A percentile compares a stretch with the other conserved stretches of the same genome.
phyloP scores from a whole-genome alignment of 2,797 vertebrate genomes.

The Otolemur crassicaudatus region DNA sequence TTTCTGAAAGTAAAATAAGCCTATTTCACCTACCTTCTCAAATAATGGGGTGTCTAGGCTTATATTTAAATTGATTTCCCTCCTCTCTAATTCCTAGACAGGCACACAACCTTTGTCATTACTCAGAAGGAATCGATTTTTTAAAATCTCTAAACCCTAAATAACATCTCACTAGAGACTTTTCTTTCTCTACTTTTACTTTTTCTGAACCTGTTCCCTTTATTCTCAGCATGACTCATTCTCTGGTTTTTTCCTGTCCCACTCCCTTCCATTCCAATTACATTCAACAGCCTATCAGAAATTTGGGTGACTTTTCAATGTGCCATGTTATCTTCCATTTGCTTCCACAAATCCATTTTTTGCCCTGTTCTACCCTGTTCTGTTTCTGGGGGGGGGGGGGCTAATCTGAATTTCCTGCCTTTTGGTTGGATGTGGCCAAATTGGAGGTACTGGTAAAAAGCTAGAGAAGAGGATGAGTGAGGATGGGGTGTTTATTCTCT shows the following conservation, averaged over 20 bases:
- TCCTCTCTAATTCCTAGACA: conserved; percentile 25
- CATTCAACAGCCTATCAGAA: not conserved
- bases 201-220: not conserved
- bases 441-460: not conserved
- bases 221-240: not conserved
- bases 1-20: not conserved
- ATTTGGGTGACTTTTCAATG: not conserved
- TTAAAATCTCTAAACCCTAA: not conserved
- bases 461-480: not conserved
- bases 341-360: not conserved
- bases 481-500: not conserved
- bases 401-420: not conserved
- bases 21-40: not conserved
- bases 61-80: conserved; percentile 49
- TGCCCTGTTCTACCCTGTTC: not conserved
- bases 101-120: not conserved
- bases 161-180: not conserved
- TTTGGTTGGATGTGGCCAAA: not conserved
- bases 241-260: not conserved
- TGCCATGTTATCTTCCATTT: not conserved
- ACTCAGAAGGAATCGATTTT: not conserved
- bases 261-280: not conserved
- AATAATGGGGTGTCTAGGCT: not conserved
- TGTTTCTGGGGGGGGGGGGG: not conserved
- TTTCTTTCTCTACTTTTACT: not conserved